These are phyloP conservation scores for Desmodus rotundus DNA, from an alignment of 2,113 vertebrate species.

Conservation along the genomic window DNA sequence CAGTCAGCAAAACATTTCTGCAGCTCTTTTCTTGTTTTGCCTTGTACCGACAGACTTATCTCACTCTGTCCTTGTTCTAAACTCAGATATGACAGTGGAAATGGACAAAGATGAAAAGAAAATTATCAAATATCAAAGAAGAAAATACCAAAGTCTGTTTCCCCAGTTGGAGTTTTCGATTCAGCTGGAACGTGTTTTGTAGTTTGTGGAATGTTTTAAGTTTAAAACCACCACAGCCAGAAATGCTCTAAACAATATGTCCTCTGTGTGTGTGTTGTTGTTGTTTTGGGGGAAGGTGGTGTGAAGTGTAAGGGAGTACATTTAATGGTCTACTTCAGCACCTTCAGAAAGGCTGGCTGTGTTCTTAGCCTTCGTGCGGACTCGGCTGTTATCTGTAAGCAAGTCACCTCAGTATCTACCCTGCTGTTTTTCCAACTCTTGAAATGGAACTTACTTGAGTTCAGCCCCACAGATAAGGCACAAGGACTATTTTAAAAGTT, in stretches of 20 bases:
- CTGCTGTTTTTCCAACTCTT: conserved; percentile 7
- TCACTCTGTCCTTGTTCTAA: conserved; percentile 21
- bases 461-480: neutral
- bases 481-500: conserved; percentile 47
- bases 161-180: neutral
- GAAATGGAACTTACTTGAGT: neutral
- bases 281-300: neutral
- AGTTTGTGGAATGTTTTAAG: neutral
- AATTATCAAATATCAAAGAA: conserved; percentile 49
- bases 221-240: conserved; percentile 20
- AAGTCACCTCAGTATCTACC: conserved; percentile 21
- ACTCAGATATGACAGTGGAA: neutral
- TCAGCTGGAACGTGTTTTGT: neutral
- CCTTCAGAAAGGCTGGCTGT: conserved; percentile 17
- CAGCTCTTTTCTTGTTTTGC: conserved; percentile 6
- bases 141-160: neutral
- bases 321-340: neutral
- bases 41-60: neutral
- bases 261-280: neutral
- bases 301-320: neutral
- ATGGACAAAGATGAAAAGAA: conserved; percentile 39
- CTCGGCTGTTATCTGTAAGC: conserved; percentile 16
- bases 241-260: neutral
- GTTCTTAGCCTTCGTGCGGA: conserved; percentile 6
- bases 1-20: neutral